Evolutionary conservation across 2,888 invertebrate genomes (phyloP).

Genomic region (Nematopogon swammerdamellus): DNA sequence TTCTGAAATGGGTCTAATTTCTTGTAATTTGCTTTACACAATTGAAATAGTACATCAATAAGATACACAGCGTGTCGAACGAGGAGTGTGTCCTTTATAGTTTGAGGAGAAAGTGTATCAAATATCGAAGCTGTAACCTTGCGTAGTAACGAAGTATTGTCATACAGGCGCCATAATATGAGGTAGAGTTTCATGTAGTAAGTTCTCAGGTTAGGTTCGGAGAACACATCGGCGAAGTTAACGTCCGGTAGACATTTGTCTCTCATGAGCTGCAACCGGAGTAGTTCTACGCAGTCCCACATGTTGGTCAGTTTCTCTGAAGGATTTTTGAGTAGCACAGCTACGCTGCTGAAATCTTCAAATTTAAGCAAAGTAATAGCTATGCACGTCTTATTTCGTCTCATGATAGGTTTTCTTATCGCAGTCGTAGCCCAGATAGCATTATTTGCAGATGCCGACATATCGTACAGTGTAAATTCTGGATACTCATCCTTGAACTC

Average conservation of each 20-base stretch:
- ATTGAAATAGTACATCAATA: constrained; percentile 18
- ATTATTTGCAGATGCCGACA: constrained; percentile 25
- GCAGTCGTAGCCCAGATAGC: constrained; percentile 21
- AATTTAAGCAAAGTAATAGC: constrained; percentile 23
- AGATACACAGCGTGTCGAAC: constrained; percentile 21
- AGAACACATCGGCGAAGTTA: constrained; percentile 21
- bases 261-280: constrained; percentile 30
- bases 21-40: constrained; percentile 12
- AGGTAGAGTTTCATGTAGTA: constrained; percentile 34
- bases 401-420: constrained; percentile 21
- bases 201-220: constrained; percentile 19
- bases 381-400: constrained; percentile 24
- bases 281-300: constrained; percentile 33
- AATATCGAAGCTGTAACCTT: constrained; percentile 20
- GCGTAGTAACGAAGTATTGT: constrained; percentile 20
- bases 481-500: constrained; percentile 20
- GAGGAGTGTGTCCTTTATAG: constrained; percentile 29
- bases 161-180: constrained; percentile 21
- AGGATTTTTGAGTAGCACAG: constrained; percentile 24
- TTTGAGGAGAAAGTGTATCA: constrained; percentile 20
- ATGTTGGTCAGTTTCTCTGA: constrained; percentile 22
- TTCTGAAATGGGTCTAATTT: constrained; percentile 18
- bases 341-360: constrained; percentile 13
- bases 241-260: constrained; percentile 22
- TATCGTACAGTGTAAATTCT: constrained; percentile 22